Conservation (phyloP, 2,113 vertebrate genomes). For the Dendropsophus ebraccatus region DNA sequence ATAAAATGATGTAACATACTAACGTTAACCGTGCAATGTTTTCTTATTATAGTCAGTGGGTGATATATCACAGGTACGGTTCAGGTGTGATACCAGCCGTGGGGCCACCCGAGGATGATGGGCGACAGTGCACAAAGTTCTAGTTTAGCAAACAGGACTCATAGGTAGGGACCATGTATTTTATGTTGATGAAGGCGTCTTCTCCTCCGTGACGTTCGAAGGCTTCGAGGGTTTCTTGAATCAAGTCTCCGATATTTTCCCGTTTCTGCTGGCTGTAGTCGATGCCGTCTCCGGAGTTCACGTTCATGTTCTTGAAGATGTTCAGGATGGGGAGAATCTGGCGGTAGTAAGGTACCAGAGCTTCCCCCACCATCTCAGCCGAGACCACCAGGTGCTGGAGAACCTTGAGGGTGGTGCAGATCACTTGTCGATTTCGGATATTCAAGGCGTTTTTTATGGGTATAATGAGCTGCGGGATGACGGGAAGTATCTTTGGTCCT, state of each 20-base stretch:
- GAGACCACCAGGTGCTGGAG: conserved; percentile 93
- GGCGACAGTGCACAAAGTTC: no score
- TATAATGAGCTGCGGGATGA: conserved; percentile 92
- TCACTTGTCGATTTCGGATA: conserved; percentile 87
- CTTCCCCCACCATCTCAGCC: conserved; percentile 86
- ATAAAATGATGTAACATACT: no score
- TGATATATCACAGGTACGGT: no score
- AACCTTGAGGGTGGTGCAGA: conserved; percentile 89
- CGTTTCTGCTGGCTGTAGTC: conserved; percentile 90
- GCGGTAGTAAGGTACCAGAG: conserved; percentile 91
- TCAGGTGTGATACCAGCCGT: no score
- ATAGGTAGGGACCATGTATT: conserved; percentile 96
- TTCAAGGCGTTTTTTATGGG: conserved; percentile 93
- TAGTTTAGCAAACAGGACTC: conserved; percentile 86
- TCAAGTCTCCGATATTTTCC: conserved; percentile 89
- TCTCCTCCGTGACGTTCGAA: conserved; percentile 87
- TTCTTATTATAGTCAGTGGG: no score
- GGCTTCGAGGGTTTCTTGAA: conserved; percentile 89
- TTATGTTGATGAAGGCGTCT: conserved; percentile 92
- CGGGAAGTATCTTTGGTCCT: conserved; percentile 86
- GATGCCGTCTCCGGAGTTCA: conserved; percentile 87
- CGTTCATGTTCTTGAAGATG: conserved; percentile 93
- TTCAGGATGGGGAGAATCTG: conserved; percentile 93
- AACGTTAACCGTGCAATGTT: no score
- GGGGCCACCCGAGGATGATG: no score